phyloP scores from a whole-genome alignment of 2,888 invertebrate species.

The Drosophila birchii region DNA sequence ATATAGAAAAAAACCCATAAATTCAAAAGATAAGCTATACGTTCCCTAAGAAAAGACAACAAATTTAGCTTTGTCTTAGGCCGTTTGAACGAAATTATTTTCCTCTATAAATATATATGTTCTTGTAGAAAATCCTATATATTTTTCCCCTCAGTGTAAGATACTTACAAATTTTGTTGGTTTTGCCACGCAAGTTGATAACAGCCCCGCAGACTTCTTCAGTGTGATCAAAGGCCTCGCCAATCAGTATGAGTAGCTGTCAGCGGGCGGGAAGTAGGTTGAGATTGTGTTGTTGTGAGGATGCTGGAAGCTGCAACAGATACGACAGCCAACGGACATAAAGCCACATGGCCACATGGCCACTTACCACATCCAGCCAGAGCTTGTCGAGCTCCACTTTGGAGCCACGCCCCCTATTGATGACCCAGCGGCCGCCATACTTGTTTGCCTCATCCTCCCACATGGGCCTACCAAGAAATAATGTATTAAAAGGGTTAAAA shows the following conservation, averaged over 20 bases:
- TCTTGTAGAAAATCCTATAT: background rate
- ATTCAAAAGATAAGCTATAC: no score
- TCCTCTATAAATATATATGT: background rate
- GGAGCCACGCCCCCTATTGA: slow-evolving; percentile 89
- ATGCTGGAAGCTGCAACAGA: slow-evolving; percentile 10
- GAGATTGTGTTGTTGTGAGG: slow-evolving; percentile 10
- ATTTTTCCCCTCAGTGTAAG: no score
- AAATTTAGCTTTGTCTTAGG: background rate
- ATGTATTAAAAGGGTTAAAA: background rate
- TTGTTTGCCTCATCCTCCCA: slow-evolving; percentile 87
- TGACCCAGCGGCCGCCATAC: slow-evolving; percentile 90
- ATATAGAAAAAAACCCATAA: no score
- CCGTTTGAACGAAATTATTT: background rate
- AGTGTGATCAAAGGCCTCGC: slow-evolving; percentile 96
- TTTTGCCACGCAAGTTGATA: slow-evolving; percentile 95
- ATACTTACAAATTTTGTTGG: slow-evolving; percentile 90
- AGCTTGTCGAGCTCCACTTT: slow-evolving; percentile 90
- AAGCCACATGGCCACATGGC: slow-evolving; percentile 70
- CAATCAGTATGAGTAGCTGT: slow-evolving; percentile 92
- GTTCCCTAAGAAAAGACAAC: no score
- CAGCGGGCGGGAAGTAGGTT: slow-evolving; percentile 61
- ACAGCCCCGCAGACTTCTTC: slow-evolving; percentile 98
- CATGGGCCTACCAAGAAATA: slow-evolving; percentile 88
- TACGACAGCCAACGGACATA: slow-evolving; percentile 39
- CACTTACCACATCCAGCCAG: slow-evolving; percentile 90